Percentiles rank a stretch among this genome's conserved stretches.
phyloP scores from a whole-genome alignment of 2,888 invertebrate genomes.

The Sminthurides aquaticus region DNA sequence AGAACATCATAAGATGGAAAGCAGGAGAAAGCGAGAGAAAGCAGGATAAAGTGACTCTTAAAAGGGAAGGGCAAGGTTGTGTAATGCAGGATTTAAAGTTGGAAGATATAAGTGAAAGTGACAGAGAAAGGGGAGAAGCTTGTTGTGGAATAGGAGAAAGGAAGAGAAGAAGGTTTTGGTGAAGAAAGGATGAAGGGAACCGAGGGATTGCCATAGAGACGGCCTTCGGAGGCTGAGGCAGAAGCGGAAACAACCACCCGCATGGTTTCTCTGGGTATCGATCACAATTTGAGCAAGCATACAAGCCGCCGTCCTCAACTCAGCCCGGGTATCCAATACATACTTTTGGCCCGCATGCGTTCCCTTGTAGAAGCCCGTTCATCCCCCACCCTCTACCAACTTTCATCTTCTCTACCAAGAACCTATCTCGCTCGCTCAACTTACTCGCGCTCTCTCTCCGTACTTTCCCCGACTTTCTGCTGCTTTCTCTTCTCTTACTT shows the following conservation, averaged over 20 bases:
- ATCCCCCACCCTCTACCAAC: constrained; percentile 1
- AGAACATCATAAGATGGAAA: neutral
- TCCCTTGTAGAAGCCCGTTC: constrained; percentile 19
- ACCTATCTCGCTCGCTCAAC: constrained; percentile 7
- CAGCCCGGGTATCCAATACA: constrained; percentile 27
- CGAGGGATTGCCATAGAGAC: constrained; percentile 41
- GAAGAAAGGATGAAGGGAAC: too few relatives aligned
- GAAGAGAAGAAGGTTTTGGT: constrained; percentile 23
- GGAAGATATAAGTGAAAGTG: constrained; percentile 23
- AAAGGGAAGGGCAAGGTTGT: neutral
- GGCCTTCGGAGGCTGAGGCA: constrained; percentile 43
- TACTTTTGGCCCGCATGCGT: constrained; percentile 22
- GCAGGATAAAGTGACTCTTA: neutral
- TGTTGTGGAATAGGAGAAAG: constrained; percentile 24
- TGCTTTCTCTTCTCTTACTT: neutral
- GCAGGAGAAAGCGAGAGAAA: constrained; percentile 6
- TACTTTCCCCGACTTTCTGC: neutral
- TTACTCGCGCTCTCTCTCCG: constrained; percentile 6
- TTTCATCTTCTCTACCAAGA: neutral
- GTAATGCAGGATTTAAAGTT: constrained; percentile 20
- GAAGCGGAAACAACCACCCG: constrained; percentile 33
- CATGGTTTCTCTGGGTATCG: constrained; percentile 44
- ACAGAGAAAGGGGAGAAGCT: constrained; percentile 27
- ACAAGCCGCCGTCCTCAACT: constrained; percentile 22
- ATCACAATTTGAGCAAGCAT: constrained; percentile 31